These are phyloP conservation scores for Hydrozoanthus tunicans DNA, from an alignment of 64 coral and sea anemone genomes.

Conservation along the genomic window DNA sequence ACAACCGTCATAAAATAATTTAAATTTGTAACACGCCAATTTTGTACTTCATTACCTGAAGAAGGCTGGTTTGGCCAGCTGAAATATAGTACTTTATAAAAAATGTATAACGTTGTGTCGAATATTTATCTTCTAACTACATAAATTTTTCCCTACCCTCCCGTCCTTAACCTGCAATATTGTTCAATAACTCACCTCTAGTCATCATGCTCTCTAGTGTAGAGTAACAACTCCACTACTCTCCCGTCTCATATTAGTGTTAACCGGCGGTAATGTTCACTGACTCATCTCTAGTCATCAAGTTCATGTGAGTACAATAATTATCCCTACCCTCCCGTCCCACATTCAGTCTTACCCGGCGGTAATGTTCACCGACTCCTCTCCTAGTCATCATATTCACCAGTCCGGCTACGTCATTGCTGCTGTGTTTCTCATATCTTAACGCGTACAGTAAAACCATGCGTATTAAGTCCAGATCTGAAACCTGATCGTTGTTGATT, in stretches of 20 bases:
- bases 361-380: conserved; percentile 78
- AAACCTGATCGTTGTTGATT: conserved; percentile 84
- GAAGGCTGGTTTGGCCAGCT: too few species aligned
- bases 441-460: conserved; percentile 91
- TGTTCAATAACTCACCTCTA: not conserved
- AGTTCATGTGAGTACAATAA: not conserved
- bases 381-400: conserved; percentile 82
- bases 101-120: too few species aligned
- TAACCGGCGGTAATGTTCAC: conserved; percentile 84
- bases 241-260: not conserved
- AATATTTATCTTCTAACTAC: not conserved
- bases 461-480: conserved; percentile 84
- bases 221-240: not conserved
- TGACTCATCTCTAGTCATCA: conserved; percentile 45
- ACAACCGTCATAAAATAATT: too few species aligned
- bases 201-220: too few species aligned
- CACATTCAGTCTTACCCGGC: conserved; percentile 55
- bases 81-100: too few species aligned
- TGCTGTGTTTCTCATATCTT: conserved; percentile 89
- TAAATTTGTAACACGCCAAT: too few species aligned
- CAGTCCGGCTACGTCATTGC: conserved; percentile 87
- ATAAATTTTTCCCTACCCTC: not conserved
- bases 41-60: too few species aligned
- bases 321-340: not conserved
- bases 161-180: not conserved